Conservation (phyloP, 2,113 vertebrate species). For the Pollachius pollachius region DNA sequence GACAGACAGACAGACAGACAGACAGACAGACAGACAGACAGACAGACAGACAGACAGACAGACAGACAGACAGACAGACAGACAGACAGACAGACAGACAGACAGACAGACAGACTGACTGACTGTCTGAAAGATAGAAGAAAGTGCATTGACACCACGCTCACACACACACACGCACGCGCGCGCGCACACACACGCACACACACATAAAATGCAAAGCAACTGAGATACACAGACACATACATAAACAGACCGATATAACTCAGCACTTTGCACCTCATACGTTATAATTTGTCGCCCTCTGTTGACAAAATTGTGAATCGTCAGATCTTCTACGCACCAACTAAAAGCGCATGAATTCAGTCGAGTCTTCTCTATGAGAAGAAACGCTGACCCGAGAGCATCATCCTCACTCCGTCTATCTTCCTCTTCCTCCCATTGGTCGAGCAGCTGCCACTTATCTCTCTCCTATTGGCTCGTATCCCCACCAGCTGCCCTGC, state of each 20-base stretch:
- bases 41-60: no score
- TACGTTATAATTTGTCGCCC: no score
- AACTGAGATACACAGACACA: neutral
- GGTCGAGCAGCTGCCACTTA: constrained; percentile 62
- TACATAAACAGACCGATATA: neutral
- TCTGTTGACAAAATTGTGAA: no score
- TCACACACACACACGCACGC: neutral
- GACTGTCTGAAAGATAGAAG: neutral
- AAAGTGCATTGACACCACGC: neutral
- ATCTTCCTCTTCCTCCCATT: constrained; percentile 28
- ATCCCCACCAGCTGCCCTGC: neutral
- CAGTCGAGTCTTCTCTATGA: no score
- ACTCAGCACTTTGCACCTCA: neutral
- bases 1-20: neutral
- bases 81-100: no score
- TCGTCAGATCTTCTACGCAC: no score
- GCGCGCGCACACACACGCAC: neutral
- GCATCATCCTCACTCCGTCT: no score
- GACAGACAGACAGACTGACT: no score
- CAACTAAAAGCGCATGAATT: no score
- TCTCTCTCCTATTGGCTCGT: constrained; percentile 59
- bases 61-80: no score
- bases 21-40: no score
- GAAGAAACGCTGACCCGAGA: no score
- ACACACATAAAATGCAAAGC: neutral